Evolutionary conservation across 2,888 invertebrate genomes (phyloP).

Genomic region (Baccha elongata): DNA sequence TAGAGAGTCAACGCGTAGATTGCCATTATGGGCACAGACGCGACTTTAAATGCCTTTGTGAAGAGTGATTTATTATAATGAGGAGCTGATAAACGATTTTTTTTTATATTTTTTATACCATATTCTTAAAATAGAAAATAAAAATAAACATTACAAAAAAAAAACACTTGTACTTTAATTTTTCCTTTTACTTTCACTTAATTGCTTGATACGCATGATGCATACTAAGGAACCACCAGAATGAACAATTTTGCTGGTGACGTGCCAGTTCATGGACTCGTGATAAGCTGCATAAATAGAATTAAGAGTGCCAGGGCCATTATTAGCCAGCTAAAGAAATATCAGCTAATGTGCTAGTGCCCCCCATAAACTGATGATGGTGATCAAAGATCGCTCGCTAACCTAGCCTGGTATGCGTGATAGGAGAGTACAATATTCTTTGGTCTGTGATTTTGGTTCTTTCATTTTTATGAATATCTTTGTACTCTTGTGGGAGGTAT

Average conservation of each 20-base stretch:
- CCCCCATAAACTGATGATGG: slow-evolving; percentile 38
- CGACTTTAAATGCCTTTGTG: slow-evolving; percentile 49
- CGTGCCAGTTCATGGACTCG: slow-evolving; percentile 47
- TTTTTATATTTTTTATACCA: slow-evolving; percentile 45
- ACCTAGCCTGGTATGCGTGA: neutral
- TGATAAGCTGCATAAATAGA: slow-evolving; percentile 41
- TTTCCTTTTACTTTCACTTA: slow-evolving; percentile 66
- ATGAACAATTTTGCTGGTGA: slow-evolving; percentile 26
- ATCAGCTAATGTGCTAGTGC: slow-evolving; percentile 43
- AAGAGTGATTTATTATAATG: slow-evolving; percentile 64
- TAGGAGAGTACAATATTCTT: neutral
- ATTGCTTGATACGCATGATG: slow-evolving; percentile 23
- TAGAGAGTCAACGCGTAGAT: slow-evolving; percentile 40
- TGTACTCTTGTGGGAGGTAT: slow-evolving; percentile 11
- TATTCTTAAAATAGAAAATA: slow-evolving; percentile 43
- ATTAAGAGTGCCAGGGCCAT: slow-evolving; percentile 57
- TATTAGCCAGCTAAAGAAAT: slow-evolving; percentile 27
- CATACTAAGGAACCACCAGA: slow-evolving; percentile 53
- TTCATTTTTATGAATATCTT: neutral
- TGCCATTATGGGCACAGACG: slow-evolving; percentile 27
- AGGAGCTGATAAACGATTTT: slow-evolving; percentile 41
- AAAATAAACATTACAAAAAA: slow-evolving; percentile 40
- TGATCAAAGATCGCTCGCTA: slow-evolving; percentile 24
- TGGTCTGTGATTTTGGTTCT: neutral
- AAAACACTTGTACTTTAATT: slow-evolving; percentile 33